Evolutionary conservation across 2,888 invertebrate genomes (phyloP), one percentile per base, ranked within the genome.

Genomic region (Siphonodentalium dalli): DNA sequence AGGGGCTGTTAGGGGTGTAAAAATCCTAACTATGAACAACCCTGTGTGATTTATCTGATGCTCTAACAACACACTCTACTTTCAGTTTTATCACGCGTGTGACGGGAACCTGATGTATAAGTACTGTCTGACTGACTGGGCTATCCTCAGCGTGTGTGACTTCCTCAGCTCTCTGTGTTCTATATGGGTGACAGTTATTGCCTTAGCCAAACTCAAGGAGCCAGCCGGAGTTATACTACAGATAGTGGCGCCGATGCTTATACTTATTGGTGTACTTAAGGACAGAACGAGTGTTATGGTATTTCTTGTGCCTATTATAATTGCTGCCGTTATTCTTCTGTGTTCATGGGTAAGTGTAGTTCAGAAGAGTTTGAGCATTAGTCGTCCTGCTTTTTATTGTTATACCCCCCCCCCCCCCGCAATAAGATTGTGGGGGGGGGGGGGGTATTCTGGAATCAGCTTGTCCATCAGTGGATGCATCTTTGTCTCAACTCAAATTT

Each of bases 181-280:
- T 0, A 91, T 93, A 69, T 93, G 92, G 92, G 89, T 93, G 2
- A 93, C 93, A 0, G 78, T 93, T 13, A 86, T 93, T 7, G 91
- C 92, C 0, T 90, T 93, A 88, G 88, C 91, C 11, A 87, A 90
- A 56, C 82, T 92, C 18, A 85, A 86, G 0, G 74, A 77, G 1
- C 67, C 71, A 11, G 51, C 82, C 2, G 85, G 85, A 26, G 87
- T 88, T 0, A 82, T 88, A 2, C 81, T 88, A 13, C 89, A 90
- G 75, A 86, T 92, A 69, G 84, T 86, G 1, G 92, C 91, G 1
- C 90, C 91, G 0, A 87, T 93, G 21, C 77, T 89, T 0, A 84
- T 93, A 43, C 90, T 92, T 0, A 86, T 92, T 64, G 87, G 90
- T 29, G 90, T 92, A 0, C 90, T 91, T 24, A 87, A 90, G 79